Evolutionary conservation across 1,140 invertebrate genomes (phyloP).

Genomic region (Forficula auricularia): DNA sequence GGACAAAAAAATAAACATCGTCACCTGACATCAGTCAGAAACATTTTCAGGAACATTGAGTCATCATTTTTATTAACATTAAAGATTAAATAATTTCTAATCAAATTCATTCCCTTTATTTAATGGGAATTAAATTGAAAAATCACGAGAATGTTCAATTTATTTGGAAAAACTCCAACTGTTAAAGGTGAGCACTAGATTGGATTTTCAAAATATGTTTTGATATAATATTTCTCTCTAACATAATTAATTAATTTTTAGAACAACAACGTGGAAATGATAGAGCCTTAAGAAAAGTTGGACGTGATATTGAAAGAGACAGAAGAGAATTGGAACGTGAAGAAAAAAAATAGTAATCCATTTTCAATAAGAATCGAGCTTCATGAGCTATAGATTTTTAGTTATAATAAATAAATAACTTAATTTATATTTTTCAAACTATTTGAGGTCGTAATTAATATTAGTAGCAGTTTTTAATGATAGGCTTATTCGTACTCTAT

Average conservation of each 20-base stretch:
- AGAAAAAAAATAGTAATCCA: conserved; percentile 67
- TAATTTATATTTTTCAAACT: conserved; percentile 5
- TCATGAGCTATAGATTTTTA: conserved; percentile 8
- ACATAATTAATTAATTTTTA: conserved; percentile 28
- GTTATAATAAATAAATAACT: conserved; percentile 6
- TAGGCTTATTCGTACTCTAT: too few relatives aligned
- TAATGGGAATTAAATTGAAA: too few relatives aligned
- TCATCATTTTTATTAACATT: too few relatives aligned
- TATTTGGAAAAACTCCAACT: conserved; percentile 25
- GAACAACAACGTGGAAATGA: conserved; percentile 73
- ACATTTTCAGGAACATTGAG: too few relatives aligned
- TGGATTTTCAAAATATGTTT: neutral
- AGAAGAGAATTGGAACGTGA: conserved; percentile 60
- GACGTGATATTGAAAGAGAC: conserved; percentile 68
- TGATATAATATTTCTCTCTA: neutral
- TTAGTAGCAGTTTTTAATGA: too few relatives aligned
- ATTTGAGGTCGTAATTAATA: too few relatives aligned
- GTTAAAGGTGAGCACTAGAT: conserved; percentile 20
- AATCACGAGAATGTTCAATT: conserved; percentile 12
- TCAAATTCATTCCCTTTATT: too few relatives aligned
- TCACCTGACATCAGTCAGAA: too few relatives aligned
- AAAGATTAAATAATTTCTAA: too few relatives aligned
- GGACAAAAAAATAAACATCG: too few relatives aligned
- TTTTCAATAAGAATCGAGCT: conserved; percentile 10
- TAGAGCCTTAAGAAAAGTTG: conserved; percentile 53